A percentile compares a stretch with the other conserved stretches of the same genome.
Conservation (phyloP, 2,113 vertebrate species). For the Ageneiosus marmoratus region DNA sequence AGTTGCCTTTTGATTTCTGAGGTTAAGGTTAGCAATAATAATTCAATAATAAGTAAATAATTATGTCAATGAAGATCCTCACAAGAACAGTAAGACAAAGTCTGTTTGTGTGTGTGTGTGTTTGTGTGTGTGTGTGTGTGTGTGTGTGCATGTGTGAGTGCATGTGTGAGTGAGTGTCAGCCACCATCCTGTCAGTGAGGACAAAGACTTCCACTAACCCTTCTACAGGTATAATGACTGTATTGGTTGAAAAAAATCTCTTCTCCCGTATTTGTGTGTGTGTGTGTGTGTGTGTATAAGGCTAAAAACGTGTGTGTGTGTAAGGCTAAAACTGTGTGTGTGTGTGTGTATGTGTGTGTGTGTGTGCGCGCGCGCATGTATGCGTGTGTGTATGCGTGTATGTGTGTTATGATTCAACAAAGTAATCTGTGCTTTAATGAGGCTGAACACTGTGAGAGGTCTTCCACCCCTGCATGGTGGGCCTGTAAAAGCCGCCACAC, state of each 20-base stretch:
- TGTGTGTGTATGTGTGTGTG: constrained; percentile 19
- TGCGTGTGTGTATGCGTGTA: constrained; percentile 17
- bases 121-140: background rate
- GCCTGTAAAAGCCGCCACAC: constrained; percentile 43
- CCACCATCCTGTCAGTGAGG: constrained; percentile 37
- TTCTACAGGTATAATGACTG: constrained; percentile 63
- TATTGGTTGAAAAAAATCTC: constrained; percentile 53
- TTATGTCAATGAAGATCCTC: too few species aligned
- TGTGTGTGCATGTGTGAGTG: constrained; percentile 18
- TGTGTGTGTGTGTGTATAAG: background rate
- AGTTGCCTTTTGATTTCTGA: too few species aligned
- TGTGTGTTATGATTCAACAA: constrained; percentile 33
- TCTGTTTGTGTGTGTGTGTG: too few species aligned
- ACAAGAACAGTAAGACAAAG: too few species aligned
- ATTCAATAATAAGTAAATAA: too few species aligned
- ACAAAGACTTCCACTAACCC: background rate
- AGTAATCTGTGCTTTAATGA: constrained; percentile 63
- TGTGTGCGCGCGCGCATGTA: constrained; percentile 17
- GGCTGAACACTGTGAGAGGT: constrained; percentile 55
- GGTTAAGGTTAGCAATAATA: too few species aligned
- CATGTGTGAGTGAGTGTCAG: background rate
- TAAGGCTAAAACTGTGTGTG: too few species aligned
- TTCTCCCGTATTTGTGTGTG: background rate
- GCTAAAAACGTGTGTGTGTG: background rate
- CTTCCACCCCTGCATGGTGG: constrained; percentile 39